These are phyloP conservation scores for Acholoe squamosa DNA, from an alignment of 2,888 invertebrate genomes.

Conservation along the genomic window DNA sequence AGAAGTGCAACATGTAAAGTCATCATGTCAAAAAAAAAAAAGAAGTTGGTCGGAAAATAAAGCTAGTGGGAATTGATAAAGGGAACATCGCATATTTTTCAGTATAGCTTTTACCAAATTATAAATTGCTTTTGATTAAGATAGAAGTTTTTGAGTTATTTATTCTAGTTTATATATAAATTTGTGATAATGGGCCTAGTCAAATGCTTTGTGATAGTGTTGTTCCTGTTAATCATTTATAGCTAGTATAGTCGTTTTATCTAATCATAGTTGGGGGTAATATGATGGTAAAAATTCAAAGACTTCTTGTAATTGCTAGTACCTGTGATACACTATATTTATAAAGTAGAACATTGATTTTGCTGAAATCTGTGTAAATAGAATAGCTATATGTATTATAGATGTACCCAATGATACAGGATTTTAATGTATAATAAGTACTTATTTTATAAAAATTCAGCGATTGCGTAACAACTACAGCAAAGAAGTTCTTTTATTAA, in stretches of 20 bases:
- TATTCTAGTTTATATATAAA: background rate
- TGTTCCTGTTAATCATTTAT: background rate
- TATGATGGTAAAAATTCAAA: conserved; percentile 1
- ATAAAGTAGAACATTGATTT: conserved; percentile 16
- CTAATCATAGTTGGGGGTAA: background rate
- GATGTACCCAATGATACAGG: no score
- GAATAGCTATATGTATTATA: background rate
- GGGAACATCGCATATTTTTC: no score
- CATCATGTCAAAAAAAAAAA: no score
- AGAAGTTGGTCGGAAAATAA: no score
- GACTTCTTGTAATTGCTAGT: conserved; percentile 28
- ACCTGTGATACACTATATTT: conserved; percentile 52
- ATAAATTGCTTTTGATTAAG: no score
- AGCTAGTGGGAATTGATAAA: no score
- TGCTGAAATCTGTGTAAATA: background rate
- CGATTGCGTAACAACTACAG: no score
- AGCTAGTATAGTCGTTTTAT: background rate
- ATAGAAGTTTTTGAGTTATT: background rate
- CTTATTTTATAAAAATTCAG: no score
- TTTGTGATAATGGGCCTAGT: background rate
- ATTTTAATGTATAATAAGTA: no score
- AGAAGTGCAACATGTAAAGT: no score
- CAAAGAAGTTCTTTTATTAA: no score
- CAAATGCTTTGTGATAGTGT: conserved; percentile 12
- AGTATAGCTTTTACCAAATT: no score